Percentiles rank a stretch among this genome's conserved stretches.
Conservation (phyloP, 2,797 vertebrate species). For the Ataeniobius toweri region DNA sequence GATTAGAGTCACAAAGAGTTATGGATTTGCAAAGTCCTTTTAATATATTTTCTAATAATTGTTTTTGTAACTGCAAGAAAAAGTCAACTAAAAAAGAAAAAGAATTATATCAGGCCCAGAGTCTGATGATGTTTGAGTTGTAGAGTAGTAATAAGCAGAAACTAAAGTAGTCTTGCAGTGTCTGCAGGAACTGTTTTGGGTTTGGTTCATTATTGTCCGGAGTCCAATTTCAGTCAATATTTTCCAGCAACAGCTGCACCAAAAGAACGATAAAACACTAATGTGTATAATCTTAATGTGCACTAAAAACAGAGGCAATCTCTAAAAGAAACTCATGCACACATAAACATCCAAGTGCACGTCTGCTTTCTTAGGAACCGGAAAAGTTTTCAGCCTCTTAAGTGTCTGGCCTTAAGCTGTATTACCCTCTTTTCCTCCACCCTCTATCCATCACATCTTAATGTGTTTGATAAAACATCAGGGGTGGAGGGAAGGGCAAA, state of each 20-base stretch:
- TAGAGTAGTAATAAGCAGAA: neutral
- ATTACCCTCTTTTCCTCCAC: slow-evolving; percentile 38
- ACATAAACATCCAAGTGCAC: slow-evolving; percentile 5
- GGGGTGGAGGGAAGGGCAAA: slow-evolving; percentile 59
- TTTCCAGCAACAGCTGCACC: slow-evolving; percentile 23
- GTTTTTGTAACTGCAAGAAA: slow-evolving; percentile 18
- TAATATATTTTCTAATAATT: slow-evolving; percentile 49
- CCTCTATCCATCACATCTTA: slow-evolving; percentile 65
- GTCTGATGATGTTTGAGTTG: slow-evolving; percentile 20
- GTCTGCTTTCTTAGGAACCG: slow-evolving; percentile 19
- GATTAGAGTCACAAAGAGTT: slow-evolving; percentile 54
- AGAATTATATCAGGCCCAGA: slow-evolving; percentile 8
- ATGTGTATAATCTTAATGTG: slow-evolving; percentile 48
- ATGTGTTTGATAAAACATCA: slow-evolving; percentile 77
- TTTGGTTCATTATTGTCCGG: slow-evolving; percentile 12
- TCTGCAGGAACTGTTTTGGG: slow-evolving; percentile 15
- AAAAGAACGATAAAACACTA: slow-evolving; percentile 6
- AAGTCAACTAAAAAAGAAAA: slow-evolving; percentile 19
- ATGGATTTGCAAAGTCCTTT: slow-evolving; percentile 53
- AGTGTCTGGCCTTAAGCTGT: slow-evolving; percentile 64
- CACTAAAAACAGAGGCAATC: slow-evolving; percentile 39
- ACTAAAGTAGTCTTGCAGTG: neutral
- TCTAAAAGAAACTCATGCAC: slow-evolving; percentile 24
- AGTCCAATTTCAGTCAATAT: slow-evolving; percentile 33
- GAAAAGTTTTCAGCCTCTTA: slow-evolving; percentile 66